Evolutionary conservation across 2,888 invertebrate genomes (phyloP), one percentile per base, ranked within the genome.

Genomic region (Hirtodrosophila trivittata): DNA sequence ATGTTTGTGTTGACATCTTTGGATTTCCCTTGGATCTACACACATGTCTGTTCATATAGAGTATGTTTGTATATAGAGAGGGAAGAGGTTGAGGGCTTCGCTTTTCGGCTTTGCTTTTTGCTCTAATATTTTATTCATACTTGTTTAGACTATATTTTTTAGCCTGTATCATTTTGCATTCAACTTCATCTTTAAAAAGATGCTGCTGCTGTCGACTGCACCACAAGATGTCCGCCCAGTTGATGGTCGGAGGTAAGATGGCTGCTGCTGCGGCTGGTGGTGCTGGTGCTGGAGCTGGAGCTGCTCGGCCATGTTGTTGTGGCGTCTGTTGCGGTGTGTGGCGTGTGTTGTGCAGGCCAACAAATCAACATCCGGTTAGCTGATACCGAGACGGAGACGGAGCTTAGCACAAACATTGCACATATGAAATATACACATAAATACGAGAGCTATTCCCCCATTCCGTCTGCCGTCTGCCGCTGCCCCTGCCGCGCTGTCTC

Each of bases 341-440:
- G n/a, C n/a, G n/a, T n/a, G n/a, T n/a, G n/a, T n/a, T 39, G 32
- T 50, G 65, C 58, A 57, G 21, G 43, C 63, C 51, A 70, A 67
- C 73, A 71, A 71, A 71, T 72, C 70, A 72, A 71, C 71, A 72
- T 71, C 71, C 71, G 71, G 71, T 67, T 71, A 72, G 57, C 70
- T 66, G 69, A 54, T 69, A 69, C 64, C 9, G 28, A 28, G 28
- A 21, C 28, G 28, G 1, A 21, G 18, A 12, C 47, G 47, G 32
- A 45, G 51, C 60, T 35, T 43, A 26, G 45, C 62, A 66, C 50
- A 71, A 57, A 60, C 75, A 66, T 71, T 74, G 75, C 74, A 74
- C 64, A 64, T 71, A 64, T 75, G 67, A 74, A 60, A 62, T 63
- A 59, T 67, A 56, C 49, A 60, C 55, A 54, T 43, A 55, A 37